Conservation (phyloP, 2,888 invertebrate species). For the Orthosia incerta region DNA sequence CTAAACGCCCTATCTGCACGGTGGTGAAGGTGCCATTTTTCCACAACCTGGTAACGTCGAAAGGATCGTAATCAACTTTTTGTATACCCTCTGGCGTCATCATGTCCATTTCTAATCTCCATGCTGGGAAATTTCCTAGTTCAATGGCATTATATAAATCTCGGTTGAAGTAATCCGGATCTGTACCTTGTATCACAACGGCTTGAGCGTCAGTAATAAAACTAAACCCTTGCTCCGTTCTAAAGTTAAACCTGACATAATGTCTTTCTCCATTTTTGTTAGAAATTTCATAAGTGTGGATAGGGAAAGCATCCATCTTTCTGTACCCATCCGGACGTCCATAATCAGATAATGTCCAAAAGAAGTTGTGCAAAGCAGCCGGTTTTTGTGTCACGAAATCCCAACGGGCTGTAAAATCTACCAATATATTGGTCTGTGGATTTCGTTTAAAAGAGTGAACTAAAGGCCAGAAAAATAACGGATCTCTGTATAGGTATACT, state of each 20-base stretch:
- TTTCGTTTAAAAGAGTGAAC: constrained; percentile 90
- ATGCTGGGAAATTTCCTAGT: constrained; percentile 89
- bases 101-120: constrained; percentile 85
- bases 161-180: constrained; percentile 95
- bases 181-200: constrained; percentile 91
- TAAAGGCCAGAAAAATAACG: constrained; percentile 88
- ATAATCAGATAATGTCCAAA: constrained; percentile 95
- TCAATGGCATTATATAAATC: constrained; percentile 96
- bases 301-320: constrained; percentile 97
- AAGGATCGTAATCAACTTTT: constrained; percentile 81
- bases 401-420: constrained; percentile 82
- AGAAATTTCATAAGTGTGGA: constrained; percentile 96
- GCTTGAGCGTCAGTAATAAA: constrained; percentile 92
- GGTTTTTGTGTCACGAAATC: constrained; percentile 88
- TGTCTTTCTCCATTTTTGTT: constrained; percentile 93
- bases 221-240: constrained; percentile 95
- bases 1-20: constrained; percentile 87
- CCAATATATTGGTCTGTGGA: constrained; percentile 81
- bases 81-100: constrained; percentile 83
- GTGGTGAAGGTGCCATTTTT: constrained; percentile 86
- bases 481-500: constrained; percentile 90
- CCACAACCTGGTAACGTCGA: constrained; percentile 85
- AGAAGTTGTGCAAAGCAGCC: constrained; percentile 93
- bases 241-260: constrained; percentile 97
- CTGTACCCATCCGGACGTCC: constrained; percentile 97